phyloP scores from a whole-genome alignment of 2,888 invertebrate species.

The Agonopterix subpropinquella region DNA sequence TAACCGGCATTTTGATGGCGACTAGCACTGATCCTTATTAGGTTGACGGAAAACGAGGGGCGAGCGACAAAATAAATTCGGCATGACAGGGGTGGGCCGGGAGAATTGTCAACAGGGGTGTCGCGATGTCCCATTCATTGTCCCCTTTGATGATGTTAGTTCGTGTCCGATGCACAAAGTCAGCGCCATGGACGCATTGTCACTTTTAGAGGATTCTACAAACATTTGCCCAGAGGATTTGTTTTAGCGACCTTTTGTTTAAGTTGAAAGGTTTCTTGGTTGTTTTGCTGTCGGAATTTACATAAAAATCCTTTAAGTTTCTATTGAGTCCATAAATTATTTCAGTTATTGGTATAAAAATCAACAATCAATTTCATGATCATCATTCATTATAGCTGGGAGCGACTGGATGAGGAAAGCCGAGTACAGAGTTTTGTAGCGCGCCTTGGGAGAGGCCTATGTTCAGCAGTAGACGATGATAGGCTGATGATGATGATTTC shows the following conservation, averaged over 20 bases:
- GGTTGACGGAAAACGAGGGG: constrained; percentile 43
- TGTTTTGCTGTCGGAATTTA: constrained; percentile 5
- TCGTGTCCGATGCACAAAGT: constrained; percentile 55
- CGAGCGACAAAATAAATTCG: constrained; percentile 43
- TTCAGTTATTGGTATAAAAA: too few species aligned
- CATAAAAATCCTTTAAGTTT: background rate
- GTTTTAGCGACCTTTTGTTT: constrained; percentile 19
- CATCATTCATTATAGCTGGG: too few species aligned
- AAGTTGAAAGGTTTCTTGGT: constrained; percentile 15
- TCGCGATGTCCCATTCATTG: constrained; percentile 31
- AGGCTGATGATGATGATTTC: too few species aligned
- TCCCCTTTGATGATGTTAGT: constrained; percentile 50
- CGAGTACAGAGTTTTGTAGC: too few species aligned
- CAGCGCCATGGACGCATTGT: constrained; percentile 29
- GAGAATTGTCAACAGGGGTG: constrained; percentile 35
- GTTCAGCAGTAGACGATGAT: too few species aligned
- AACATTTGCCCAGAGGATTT: constrained; percentile 26
- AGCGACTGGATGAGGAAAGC: too few species aligned
- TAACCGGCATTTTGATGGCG: constrained; percentile 36
- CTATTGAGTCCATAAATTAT: background rate
- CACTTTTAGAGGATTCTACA: constrained; percentile 35
- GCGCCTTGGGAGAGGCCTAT: too few species aligned
- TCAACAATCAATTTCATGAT: too few species aligned
- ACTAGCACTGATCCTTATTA: constrained; percentile 55
- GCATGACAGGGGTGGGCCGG: constrained; percentile 31